Percentiles rank a stretch among this genome's conserved stretches.
These are phyloP conservation scores for Parnassius mnemosyne DNA, from an alignment of 2,888 invertebrate species.

Conservation along the genomic window DNA sequence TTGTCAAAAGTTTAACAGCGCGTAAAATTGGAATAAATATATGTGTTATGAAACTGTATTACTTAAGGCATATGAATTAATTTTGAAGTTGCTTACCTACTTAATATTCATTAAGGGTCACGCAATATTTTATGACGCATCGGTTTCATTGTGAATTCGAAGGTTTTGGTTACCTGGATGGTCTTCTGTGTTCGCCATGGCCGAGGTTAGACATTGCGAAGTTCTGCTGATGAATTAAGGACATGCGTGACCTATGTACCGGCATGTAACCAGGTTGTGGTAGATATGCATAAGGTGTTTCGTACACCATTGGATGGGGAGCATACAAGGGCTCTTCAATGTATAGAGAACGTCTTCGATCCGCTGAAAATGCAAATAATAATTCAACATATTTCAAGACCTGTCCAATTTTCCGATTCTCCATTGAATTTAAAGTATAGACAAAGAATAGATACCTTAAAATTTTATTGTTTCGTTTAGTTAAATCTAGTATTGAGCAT, in stretches of 20 bases:
- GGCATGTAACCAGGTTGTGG: constrained; percentile 58
- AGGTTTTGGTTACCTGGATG: constrained; percentile 55
- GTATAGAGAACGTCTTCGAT: constrained; percentile 67
- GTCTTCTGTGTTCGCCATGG: constrained; percentile 58
- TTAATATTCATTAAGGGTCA: constrained; percentile 32
- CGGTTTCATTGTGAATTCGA: constrained; percentile 19
- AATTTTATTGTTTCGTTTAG: too few relatives aligned
- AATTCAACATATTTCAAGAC: neutral
- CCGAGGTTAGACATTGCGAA: constrained; percentile 57
- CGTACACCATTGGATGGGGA: constrained; percentile 64
- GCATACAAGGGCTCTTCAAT: constrained; percentile 66
- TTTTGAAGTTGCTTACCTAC: constrained; percentile 19
- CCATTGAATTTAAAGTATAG: too few relatives aligned
- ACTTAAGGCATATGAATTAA: constrained; percentile 25
- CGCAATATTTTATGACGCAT: constrained; percentile 27
- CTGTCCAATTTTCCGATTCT: constrained; percentile 8
- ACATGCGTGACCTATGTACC: constrained; percentile 59
- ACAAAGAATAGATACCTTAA: too few relatives aligned
- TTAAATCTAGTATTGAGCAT: too few relatives aligned
- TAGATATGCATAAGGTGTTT: constrained; percentile 62
- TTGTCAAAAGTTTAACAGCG: constrained; percentile 4
- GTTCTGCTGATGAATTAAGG: constrained; percentile 64
- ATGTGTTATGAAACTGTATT: constrained; percentile 27
- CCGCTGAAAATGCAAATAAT: constrained; percentile 45
- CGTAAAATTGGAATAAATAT: constrained; percentile 16